These are phyloP conservation scores for Poecile atricapillus DNA, from an alignment of 2,113 vertebrate genomes.

Conservation along the genomic window DNA sequence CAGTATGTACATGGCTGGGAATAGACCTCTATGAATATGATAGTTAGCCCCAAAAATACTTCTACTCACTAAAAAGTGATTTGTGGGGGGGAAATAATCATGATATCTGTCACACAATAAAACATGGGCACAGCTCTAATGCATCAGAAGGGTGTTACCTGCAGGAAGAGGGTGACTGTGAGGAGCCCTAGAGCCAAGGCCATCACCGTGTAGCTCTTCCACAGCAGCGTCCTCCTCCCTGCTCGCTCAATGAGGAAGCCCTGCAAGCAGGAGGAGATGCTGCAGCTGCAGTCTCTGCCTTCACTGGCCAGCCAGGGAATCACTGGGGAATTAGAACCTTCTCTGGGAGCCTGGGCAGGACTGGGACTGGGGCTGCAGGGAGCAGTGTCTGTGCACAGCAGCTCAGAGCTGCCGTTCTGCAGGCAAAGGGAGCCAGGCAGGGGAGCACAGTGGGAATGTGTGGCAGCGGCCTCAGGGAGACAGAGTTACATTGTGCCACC, in stretches of 20 bases:
- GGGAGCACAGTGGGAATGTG: not conserved
- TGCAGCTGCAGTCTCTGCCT: not conserved
- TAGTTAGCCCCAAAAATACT: not conserved
- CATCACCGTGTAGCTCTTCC: constrained; percentile 70
- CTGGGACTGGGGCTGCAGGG: not conserved
- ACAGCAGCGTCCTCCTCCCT: constrained; percentile 72
- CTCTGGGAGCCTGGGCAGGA: not conserved
- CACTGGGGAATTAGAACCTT: not conserved
- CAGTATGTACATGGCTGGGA: not conserved
- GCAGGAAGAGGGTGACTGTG: constrained; percentile 73
- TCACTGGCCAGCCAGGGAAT: not conserved
- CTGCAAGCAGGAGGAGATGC: constrained; percentile 50
- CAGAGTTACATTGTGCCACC: too few species aligned
- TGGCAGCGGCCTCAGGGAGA: too few species aligned
- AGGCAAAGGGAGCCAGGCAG: not conserved
- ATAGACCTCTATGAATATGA: not conserved
- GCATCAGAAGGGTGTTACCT: constrained; percentile 60
- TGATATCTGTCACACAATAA: not conserved
- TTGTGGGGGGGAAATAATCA: not conserved
- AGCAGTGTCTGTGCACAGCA: not conserved
- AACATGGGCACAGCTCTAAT: not conserved
- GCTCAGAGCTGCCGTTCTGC: not conserved
- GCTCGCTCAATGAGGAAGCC: constrained; percentile 72
- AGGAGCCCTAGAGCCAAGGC: constrained; percentile 71
- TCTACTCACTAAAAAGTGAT: not conserved